Conservation (phyloP, 2,113 vertebrate genomes). For the Mesoclemmys tuberculata region DNA sequence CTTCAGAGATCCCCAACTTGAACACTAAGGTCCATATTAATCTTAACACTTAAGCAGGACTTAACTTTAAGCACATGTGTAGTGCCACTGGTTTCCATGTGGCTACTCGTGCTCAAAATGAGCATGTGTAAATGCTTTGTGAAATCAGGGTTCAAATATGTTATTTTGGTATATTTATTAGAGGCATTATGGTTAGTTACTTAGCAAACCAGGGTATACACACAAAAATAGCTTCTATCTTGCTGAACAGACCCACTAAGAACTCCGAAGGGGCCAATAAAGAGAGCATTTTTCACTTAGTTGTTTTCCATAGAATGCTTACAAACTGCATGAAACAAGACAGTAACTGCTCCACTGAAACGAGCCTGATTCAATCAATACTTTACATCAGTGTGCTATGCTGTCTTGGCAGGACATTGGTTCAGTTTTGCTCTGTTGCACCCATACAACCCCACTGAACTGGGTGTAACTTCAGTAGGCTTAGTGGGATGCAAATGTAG, state of each 20-base stretch:
- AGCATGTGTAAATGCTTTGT: constrained; percentile 26
- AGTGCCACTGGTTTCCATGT: not conserved
- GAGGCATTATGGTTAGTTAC: not conserved
- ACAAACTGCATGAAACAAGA: not conserved
- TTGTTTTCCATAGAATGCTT: not conserved
- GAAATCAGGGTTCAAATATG: not conserved
- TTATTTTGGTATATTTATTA: constrained; percentile 36
- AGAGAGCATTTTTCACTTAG: not conserved
- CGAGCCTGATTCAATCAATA: not conserved
- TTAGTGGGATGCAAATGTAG: accelerated
- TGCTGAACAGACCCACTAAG: not conserved
- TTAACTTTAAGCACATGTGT: not conserved
- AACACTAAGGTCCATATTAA: not conserved
- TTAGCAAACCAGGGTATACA: not conserved
- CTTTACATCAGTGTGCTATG: not conserved
- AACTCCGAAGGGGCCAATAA: not conserved
- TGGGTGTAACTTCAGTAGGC: not conserved
- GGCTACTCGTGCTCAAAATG: not conserved
- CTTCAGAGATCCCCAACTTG: not conserved
- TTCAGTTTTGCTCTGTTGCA: not conserved
- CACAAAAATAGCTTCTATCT: not conserved
- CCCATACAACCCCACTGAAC: not conserved
- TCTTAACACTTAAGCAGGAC: not conserved
- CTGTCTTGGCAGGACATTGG: not conserved
- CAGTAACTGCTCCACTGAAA: not conserved